These are phyloP conservation scores for Saccopteryx leptura DNA, from an alignment of 2,113 vertebrate species.

Conservation along the genomic window DNA sequence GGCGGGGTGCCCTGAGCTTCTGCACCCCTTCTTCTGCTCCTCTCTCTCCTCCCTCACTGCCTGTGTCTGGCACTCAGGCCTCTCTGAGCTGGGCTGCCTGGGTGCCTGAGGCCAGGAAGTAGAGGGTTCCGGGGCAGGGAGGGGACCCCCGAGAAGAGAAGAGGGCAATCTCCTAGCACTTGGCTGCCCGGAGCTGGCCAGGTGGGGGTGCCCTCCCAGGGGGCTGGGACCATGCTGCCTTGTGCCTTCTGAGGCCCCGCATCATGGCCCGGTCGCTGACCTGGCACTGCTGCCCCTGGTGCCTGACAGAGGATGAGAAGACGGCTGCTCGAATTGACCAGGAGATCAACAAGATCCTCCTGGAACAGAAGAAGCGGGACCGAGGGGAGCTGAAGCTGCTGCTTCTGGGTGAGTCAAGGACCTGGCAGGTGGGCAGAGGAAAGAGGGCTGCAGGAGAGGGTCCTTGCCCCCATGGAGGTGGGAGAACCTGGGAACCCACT, in stretches of 20 bases:
- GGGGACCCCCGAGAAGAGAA: background rate
- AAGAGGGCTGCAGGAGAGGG: background rate
- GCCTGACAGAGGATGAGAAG: conserved; percentile 92
- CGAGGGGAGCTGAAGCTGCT: conserved; percentile 92
- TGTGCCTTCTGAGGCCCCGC: background rate
- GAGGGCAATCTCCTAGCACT: background rate
- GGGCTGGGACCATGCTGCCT: conserved; percentile 51
- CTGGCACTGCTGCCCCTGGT: conserved; percentile 88
- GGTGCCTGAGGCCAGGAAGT: background rate
- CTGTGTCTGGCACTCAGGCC: background rate
- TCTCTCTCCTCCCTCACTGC: background rate
- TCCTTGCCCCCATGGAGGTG: too few species aligned
- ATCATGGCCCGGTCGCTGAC: conserved; percentile 82
- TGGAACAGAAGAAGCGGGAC: conserved; percentile 91
- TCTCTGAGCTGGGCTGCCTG: accelerated
- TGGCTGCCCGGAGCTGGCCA: background rate
- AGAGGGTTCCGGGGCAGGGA: background rate
- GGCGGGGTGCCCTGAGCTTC: conserved; percentile 60
- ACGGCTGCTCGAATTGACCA: conserved; percentile 87
- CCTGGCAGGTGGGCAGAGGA: accelerated
- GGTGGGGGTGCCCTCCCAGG: background rate
- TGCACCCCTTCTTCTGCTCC: background rate
- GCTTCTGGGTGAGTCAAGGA: conserved; percentile 89
- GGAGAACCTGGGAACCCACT: background rate
- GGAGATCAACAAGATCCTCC: conserved; percentile 91